Evolutionary conservation across 1,140 invertebrate species (phyloP), one percentile per base, ranked within the genome.

Genomic region (Propsilocerus akamusi): DNA sequence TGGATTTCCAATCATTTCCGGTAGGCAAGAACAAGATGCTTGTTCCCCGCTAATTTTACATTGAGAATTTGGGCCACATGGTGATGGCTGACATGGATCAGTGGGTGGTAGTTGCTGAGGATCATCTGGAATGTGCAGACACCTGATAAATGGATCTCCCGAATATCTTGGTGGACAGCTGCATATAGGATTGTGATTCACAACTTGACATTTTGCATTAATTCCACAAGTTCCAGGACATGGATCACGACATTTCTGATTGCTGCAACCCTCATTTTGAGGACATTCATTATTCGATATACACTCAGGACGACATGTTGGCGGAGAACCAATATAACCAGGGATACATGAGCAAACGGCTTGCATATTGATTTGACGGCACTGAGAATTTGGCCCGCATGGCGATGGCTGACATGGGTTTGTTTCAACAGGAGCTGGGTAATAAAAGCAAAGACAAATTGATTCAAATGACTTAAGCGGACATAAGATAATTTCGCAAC

Each of bases 361-460:
- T 56, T 86, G 82, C 24, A 74, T 77, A 55, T 85, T 78, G 11
- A 80, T 64, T 50, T 73, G 74, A 25, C 79, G 70, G 59, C 86
- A 91, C 54, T 81, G 72, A 62, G 83, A 87, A 59, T 88, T 84
- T 0, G 81, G 79, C 49, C 85, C 85, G 60, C 85, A 90, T 14
- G 86, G 86, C 5, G 83, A 83, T 17, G 81, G 82, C 56, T 76
- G 67, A 59, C 86, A 90, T 20, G 84, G 81, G 60, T 85, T 72
- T 53, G 67, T 51, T 26, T 54, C 52, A 49, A 57, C 47, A 49
- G 54, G 41, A 3, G 54, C 37, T 22, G 32, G 24, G 12, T 34
- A 22, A 26, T 32, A 49, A 4, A 32, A 50, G 26, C 26, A 26
- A 48, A 48, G 49, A 26, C n/a, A n/a, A n/a, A n/a, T n/a, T n/a